Percentiles rank a stretch among this genome's conserved stretches.
Conservation (phyloP, 2,113 vertebrate species). For the Scortum barcoo region DNA sequence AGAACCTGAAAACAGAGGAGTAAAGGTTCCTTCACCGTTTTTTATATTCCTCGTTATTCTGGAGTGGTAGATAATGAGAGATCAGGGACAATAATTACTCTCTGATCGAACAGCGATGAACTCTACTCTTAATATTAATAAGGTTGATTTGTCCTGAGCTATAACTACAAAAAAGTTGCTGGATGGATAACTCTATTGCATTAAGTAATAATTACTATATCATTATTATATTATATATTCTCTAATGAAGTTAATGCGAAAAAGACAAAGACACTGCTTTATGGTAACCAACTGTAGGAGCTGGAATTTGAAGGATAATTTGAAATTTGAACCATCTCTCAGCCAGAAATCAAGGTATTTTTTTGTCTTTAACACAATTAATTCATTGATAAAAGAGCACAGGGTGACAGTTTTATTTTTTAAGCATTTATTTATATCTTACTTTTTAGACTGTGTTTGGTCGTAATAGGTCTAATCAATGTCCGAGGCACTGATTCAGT, state of each 20-base stretch:
- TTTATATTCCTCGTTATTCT: constrained; percentile 13
- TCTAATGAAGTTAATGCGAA: not conserved
- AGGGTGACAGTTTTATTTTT: constrained; percentile 7
- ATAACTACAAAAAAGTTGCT: not conserved
- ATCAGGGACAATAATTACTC: not conserved
- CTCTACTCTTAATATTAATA: not conserved
- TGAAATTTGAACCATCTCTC: not conserved
- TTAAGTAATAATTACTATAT: not conserved
- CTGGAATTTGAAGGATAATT: too few relatives aligned
- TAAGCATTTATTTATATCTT: not conserved
- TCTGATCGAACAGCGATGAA: not conserved
- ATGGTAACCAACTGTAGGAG: not conserved
- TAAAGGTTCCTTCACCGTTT: not conserved
- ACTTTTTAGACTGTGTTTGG: constrained; percentile 2
- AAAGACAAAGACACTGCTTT: not conserved
- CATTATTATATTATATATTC: not conserved
- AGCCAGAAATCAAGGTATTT: not conserved
- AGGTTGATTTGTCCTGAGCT: not conserved
- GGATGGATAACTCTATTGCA: not conserved
- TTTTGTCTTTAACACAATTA: not conserved
- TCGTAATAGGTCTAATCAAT: not conserved
- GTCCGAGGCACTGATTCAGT: not conserved
- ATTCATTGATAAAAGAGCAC: constrained; percentile 23
- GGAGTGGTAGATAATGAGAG: not conserved
- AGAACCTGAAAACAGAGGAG: not conserved